Base-by-base conservation (phyloP, 2,888 invertebrate genomes). In the Amiota minor region DNA sequence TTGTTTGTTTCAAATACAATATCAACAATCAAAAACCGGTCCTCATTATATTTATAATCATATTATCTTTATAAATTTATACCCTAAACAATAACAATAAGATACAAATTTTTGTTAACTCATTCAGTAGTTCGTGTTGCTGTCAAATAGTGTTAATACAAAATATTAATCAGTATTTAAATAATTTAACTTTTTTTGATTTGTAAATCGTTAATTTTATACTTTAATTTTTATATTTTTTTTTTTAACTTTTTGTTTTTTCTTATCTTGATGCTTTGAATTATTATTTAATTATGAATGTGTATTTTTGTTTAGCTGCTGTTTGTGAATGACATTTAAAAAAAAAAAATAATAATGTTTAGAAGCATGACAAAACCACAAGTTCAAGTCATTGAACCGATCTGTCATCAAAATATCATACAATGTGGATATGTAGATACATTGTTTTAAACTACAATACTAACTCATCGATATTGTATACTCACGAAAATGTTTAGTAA, bases 91-190 rank as follows among this genome's bases (percentile, higher is more conserved):
- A 16, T 16, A 16, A 53, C 53, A 20, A 69, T 35, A 45, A 47
- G 18, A 12, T 18, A 47, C 12, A 14, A 16, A 71, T 47, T 12
- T 72, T 71, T 18, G 23, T 62, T 70, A 65, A 65, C 59, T 70
- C 59, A 56, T 59, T 59, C 35, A 71, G 74, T 71, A 73, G 76
- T 74, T 72, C 70, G 59, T 75, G 69, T 65, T 45, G 70, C 45
- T 78, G 73, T 75, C 76, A 73, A 70, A 45, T 64, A 46, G 56
- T 59, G 45, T 50, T 47, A 61, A 12, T 64, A 35, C 61, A 65
- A 62, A 69, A 70, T 74, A 76, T 77, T 72, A 79, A 82, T 81
- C 75, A 77, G 71, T 75, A 65, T 75, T 64, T 65, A 61, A 47
- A 78, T 76, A 77, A 76, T 76, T 77, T 61, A 80, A 1, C 35